phyloP scores from a whole-genome alignment of 2,888 invertebrate genomes.

The Neuroscelio doddi region DNA sequence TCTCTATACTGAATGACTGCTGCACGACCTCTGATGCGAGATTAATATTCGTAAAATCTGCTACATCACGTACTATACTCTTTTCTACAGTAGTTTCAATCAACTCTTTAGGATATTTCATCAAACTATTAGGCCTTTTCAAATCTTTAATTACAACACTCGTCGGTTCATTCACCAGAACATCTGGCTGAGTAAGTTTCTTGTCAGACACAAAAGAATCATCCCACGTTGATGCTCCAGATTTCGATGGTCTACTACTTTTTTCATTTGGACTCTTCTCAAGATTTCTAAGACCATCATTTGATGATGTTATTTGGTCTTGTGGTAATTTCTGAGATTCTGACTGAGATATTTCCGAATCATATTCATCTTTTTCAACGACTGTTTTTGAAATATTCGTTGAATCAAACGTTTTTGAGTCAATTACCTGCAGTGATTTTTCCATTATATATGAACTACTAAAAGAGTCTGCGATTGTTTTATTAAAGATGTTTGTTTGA shows the following conservation, averaged over 20 bases:
- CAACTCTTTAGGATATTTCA: conserved; percentile 20
- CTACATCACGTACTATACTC: conserved; percentile 34
- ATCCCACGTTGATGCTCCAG: conserved; percentile 58
- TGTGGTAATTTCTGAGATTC: conserved; percentile 25
- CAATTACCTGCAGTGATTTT: conserved; percentile 26
- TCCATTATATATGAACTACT: conserved; percentile 25
- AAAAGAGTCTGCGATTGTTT: not conserved
- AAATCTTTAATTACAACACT: no score
- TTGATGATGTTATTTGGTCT: no score
- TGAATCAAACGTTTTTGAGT: conserved; percentile 45
- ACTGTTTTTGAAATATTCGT: conserved; percentile 35
- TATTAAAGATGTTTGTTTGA: not conserved
- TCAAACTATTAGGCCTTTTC: conserved; percentile 12
- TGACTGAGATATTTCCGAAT: not conserved
- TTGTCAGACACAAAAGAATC: conserved; percentile 51
- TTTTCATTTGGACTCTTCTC: not conserved
- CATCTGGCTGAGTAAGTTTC: not conserved
- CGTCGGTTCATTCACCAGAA: not conserved
- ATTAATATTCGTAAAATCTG: conserved; percentile 67
- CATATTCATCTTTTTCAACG: conserved; percentile 15
- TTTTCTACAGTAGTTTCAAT: conserved; percentile 15
- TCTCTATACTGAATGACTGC: conserved; percentile 60
- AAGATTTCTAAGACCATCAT: conserved; percentile 26
- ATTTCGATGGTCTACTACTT: no score
- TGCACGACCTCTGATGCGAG: conserved; percentile 63